Evolutionary conservation across 2,113 vertebrate species (phyloP).

Genomic region (Natator depressus): DNA sequence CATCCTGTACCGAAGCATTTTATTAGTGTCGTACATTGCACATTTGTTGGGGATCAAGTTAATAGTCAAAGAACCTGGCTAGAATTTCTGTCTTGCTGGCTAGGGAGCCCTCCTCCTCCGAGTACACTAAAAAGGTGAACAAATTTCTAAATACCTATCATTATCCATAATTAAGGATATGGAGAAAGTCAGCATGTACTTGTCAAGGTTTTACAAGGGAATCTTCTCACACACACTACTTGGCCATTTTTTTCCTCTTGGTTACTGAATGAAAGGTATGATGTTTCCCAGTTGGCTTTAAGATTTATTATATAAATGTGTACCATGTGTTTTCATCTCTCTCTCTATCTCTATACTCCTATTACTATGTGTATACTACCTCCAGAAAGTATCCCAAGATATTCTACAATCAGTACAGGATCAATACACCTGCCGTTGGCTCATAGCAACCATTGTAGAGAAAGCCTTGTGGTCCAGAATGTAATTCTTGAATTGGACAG

Average conservation of each 20-base stretch:
- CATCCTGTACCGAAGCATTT: neutral
- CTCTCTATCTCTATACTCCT: no score
- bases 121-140: neutral
- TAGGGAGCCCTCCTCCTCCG: neutral
- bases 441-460: no score
- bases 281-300: neutral
- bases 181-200: neutral
- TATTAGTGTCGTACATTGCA: neutral
- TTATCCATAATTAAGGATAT: neutral
- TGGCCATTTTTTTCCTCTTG: neutral
- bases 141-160: neutral
- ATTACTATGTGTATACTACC: neutral
- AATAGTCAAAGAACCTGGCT: neutral
- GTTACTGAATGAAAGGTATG: neutral
- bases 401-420: no score
- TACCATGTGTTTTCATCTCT: neutral
- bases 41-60: neutral
- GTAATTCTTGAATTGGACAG: no score
- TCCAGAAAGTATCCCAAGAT: neutral
- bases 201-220: neutral
- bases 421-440: no score
- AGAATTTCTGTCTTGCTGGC: neutral
- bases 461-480: no score
- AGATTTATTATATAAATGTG: neutral
- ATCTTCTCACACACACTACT: neutral